Conservation (phyloP, 2,888 invertebrate species). For the Eristalinus aeneus region DNA sequence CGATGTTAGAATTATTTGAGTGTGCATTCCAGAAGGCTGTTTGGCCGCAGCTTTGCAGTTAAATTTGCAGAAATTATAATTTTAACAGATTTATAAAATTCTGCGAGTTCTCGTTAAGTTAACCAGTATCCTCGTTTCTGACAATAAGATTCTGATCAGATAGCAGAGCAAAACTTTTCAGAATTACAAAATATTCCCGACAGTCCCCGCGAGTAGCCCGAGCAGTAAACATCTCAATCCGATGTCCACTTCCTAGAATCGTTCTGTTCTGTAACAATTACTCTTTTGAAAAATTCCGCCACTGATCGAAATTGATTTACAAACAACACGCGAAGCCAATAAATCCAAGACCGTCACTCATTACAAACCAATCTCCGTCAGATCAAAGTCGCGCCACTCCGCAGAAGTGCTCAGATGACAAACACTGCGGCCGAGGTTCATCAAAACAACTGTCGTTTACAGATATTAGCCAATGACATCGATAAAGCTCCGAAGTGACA, state of each 20-base stretch:
- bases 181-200: too few relatives aligned
- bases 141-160: too few relatives aligned
- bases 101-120: too few relatives aligned
- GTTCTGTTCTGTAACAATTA: neutral
- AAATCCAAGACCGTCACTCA: neutral
- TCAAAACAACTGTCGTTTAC: neutral
- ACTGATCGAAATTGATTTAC: neutral
- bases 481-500: neutral
- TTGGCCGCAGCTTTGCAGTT: too few relatives aligned
- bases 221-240: too few relatives aligned
- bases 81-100: too few relatives aligned
- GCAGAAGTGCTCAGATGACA: neutral
- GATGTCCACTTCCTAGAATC: neutral
- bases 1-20: too few relatives aligned
- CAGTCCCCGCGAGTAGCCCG: too few relatives aligned
- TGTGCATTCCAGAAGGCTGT: too few relatives aligned
- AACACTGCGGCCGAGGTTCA: neutral
- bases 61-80: too few relatives aligned
- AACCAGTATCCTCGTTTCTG: too few relatives aligned
- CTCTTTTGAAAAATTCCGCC: neutral
- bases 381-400: neutral
- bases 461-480: neutral
- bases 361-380: neutral
- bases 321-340: neutral
- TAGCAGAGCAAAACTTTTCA: too few relatives aligned